Conservation (phyloP, 2,888 invertebrate genomes). For the Drosophila anceps region DNA sequence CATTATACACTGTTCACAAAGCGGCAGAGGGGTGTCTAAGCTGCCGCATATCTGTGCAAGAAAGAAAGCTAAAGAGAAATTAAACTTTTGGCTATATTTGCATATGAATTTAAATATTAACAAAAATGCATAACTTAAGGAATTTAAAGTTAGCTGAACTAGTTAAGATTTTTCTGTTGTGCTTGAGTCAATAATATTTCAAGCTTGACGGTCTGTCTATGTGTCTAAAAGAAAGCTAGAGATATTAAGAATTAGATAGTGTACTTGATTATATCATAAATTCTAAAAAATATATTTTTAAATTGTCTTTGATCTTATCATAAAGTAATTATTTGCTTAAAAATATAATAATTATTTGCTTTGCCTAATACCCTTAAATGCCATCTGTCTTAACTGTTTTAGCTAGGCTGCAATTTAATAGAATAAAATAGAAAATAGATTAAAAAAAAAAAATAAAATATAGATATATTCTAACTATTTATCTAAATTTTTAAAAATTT, state of each 20-base stretch:
- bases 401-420: no score
- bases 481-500: no score
- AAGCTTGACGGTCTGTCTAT: neutral
- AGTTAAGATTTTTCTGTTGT: neutral
- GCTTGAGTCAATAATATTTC: neutral
- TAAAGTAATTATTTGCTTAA: no score
- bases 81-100: neutral
- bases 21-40: neutral
- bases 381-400: no score
- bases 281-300: neutral
- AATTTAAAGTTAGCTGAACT: neutral
- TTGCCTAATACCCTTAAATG: no score
- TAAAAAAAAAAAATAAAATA: no score
- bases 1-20: slow-evolving; percentile 2
- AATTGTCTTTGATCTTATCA: neutral
- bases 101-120: neutral
- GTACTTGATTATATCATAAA: neutral
- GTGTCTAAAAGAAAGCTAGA: neutral
- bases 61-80: slow-evolving; percentile 5
- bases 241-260: neutral
- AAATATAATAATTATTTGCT: no score
- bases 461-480: no score
- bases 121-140: neutral
- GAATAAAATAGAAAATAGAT: no score
- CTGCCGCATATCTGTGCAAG: neutral